Conservation (phyloP, 2,113 vertebrate genomes). For the Ceyx margarethae region DNA sequence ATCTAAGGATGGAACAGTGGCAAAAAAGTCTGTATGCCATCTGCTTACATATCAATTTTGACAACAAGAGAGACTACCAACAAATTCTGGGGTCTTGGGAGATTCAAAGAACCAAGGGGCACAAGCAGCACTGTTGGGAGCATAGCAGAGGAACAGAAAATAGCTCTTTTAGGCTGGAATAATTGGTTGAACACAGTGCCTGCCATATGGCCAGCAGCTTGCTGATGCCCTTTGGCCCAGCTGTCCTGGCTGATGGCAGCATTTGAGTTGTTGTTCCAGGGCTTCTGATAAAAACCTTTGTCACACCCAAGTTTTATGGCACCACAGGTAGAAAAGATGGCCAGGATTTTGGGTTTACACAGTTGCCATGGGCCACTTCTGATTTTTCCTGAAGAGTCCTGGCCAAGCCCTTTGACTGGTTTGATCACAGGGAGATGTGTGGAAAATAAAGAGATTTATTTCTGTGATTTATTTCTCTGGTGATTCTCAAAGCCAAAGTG, state of each 20-base stretch:
- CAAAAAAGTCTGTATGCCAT: neutral
- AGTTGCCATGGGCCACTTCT: neutral
- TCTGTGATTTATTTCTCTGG: neutral
- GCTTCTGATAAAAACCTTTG: neutral
- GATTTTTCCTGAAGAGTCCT: neutral
- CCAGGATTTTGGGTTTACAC: neutral
- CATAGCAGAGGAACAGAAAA: neutral
- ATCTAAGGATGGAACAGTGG: neutral
- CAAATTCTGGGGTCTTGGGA: neutral
- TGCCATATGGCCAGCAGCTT: constrained; percentile 28
- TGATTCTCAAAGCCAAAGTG: neutral
- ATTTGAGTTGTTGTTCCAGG: neutral
- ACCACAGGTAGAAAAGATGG: neutral
- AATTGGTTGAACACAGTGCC: neutral
- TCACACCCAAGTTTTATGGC: neutral
- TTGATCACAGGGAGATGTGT: neutral
- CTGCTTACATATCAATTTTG: neutral
- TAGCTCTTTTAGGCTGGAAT: neutral
- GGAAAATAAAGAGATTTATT: neutral
- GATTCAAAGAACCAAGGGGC: neutral
- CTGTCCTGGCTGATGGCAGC: neutral
- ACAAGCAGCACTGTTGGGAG: neutral
- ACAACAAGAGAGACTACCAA: neutral
- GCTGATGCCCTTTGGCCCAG: constrained; percentile 7
- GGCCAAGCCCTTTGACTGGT: neutral